phyloP scores from a whole-genome alignment of 2,797 vertebrate species.

The Lepus townsendii region DNA sequence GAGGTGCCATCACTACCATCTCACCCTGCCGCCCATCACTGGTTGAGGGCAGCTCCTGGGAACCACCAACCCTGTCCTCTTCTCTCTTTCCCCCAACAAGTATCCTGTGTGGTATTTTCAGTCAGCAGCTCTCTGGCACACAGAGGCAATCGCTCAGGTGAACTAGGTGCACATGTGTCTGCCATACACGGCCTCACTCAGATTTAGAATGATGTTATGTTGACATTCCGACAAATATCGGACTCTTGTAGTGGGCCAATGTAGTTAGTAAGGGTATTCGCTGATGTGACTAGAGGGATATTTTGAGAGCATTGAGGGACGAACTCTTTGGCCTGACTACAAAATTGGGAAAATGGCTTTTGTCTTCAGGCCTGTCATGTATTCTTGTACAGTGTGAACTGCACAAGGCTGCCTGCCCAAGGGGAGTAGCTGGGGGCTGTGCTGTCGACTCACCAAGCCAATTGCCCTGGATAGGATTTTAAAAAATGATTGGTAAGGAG shows the following conservation, averaged over 20 bases:
- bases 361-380: not conserved
- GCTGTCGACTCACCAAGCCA: not conserved
- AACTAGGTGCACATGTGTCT: not conserved
- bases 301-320: not conserved
- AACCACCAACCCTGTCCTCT: not conserved
- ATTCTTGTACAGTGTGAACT: not conserved
- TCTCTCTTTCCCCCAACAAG: not conserved
- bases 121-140: not conserved
- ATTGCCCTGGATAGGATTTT: not conserved
- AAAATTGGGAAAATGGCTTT: not conserved
- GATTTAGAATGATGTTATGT: not conserved
- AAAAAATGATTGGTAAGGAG: not conserved
- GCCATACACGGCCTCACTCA: not conserved
- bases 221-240: not conserved
- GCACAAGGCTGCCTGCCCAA: not conserved
- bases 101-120: not conserved
- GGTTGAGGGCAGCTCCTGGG: not conserved
- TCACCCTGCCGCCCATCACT: not conserved
- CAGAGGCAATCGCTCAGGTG: not conserved
- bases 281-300: not conserved
- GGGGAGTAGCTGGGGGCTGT: not conserved
- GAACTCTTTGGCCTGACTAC: not conserved
- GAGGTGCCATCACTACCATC: not conserved
- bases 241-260: not conserved
- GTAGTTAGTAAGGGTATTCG: not conserved